Percentiles rank a stretch among this genome's conserved stretches.
These are phyloP conservation scores for Xyliphius kryptos DNA, from an alignment of 2,113 vertebrate genomes.

Conservation along the genomic window DNA sequence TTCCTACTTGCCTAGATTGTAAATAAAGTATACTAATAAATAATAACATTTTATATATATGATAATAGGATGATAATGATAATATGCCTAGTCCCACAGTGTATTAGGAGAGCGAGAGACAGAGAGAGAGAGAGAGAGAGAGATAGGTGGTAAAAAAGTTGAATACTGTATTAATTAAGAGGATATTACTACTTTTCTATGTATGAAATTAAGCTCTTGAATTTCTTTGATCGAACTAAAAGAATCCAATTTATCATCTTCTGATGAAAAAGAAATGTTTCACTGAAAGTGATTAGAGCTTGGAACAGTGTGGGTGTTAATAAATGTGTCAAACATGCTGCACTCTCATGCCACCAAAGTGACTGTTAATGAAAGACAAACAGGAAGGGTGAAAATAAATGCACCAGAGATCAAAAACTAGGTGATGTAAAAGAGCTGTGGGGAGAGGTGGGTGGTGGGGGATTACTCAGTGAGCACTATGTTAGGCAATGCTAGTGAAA, in stretches of 20 bases:
- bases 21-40: too few species aligned
- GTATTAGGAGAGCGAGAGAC: too few species aligned
- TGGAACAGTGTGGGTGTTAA: slow-evolving; percentile 40
- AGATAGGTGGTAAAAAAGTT: too few species aligned
- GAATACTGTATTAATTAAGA: too few species aligned
- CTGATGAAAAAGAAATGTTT: neutral
- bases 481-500: slow-evolving; percentile 6
- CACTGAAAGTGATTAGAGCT: slow-evolving; percentile 26
- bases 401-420: neutral
- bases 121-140: too few species aligned
- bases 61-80: too few species aligned
- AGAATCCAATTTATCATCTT: neutral
- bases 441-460: slow-evolving; percentile 5
- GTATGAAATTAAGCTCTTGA: neutral
- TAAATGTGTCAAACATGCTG: slow-evolving; percentile 35
- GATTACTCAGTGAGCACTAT: slow-evolving; percentile 9
- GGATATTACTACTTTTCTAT: too few species aligned
- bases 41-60: too few species aligned
- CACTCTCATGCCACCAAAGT: slow-evolving; percentile 14
- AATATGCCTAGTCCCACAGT: too few species aligned
- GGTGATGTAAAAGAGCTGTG: slow-evolving; percentile 13
- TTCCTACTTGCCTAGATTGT: too few species aligned
- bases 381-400: slow-evolving; percentile 12
- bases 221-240: neutral
- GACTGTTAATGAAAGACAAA: neutral